A percentile compares a stretch with the other conserved stretches of the same genome.
Conservation (phyloP, 2,888 invertebrate genomes). For the Luperina nickerlii region DNA sequence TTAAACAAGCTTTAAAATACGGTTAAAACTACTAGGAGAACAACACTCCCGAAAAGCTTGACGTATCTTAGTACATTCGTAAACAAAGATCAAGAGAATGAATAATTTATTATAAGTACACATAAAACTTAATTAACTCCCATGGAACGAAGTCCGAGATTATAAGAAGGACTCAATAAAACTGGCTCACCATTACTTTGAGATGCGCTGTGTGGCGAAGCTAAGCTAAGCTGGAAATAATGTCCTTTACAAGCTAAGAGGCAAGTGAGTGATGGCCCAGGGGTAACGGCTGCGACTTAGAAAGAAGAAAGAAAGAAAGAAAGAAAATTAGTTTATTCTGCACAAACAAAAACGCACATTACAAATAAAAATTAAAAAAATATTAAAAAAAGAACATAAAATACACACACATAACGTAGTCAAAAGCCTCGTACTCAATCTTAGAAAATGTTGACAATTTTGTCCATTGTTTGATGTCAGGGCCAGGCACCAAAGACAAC, state of each 20-base stretch:
- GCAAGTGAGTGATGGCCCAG: background rate
- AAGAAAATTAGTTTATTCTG: too few relatives aligned
- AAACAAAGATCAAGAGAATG: constrained; percentile 32
- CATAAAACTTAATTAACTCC: constrained; percentile 55
- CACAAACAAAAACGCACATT: too few relatives aligned
- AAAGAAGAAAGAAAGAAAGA: too few relatives aligned
- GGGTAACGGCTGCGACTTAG: background rate
- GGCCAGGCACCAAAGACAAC: too few relatives aligned
- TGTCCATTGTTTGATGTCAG: too few relatives aligned
- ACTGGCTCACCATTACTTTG: constrained; percentile 2
- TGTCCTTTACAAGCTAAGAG: background rate
- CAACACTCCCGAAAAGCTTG: constrained; percentile 11
- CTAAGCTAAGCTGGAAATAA: background rate
- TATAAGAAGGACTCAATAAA: constrained; percentile 31
- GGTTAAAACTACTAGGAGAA: background rate
- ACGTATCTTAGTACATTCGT: constrained; percentile 14
- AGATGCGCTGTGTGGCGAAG: background rate
- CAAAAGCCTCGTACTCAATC: too few relatives aligned
- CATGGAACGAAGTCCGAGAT: constrained; percentile 30
- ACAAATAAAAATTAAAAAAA: too few relatives aligned
- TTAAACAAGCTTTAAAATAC: background rate
- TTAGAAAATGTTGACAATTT: too few relatives aligned
- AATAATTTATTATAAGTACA: constrained; percentile 46
- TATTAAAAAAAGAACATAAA: too few relatives aligned
- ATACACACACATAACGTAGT: too few relatives aligned